These are phyloP conservation scores for Hyposoter didymator DNA, from an alignment of 2,888 invertebrate species.

Conservation along the genomic window DNA sequence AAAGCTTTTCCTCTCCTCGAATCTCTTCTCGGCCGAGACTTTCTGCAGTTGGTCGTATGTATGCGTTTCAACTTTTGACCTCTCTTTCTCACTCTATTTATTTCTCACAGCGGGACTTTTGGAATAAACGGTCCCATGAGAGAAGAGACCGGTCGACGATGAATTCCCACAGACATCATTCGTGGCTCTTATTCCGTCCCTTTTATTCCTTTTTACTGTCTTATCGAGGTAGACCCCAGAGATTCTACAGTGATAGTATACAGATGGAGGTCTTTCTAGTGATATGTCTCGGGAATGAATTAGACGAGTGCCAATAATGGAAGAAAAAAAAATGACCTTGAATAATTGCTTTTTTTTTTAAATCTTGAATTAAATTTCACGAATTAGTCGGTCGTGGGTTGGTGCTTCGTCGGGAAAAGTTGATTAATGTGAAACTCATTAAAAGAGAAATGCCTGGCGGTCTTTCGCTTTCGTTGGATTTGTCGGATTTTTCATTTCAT, in stretches of 20 bases:
- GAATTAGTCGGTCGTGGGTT: background rate
- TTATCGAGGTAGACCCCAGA: conserved; percentile 4
- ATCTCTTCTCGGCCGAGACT: conserved; percentile 3
- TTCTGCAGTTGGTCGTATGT: conserved; percentile 20
- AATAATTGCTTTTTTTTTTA: background rate
- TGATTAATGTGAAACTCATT: background rate
- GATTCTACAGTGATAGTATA: background rate
- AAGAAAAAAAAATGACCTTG: background rate
- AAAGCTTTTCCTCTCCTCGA: background rate
- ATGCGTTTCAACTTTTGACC: conserved; percentile 63
- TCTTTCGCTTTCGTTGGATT: background rate
- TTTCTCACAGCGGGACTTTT: conserved; percentile 48
- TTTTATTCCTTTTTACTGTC: conserved; percentile 2
- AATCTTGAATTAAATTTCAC: background rate
- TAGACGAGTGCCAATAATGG: background rate
- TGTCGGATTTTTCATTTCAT: background rate
- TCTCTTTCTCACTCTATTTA: conserved; percentile 15
- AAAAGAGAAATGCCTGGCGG: background rate
- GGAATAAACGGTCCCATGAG: conserved; percentile 65
- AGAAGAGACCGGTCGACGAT: conserved; percentile 30
- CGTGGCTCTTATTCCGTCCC: conserved; percentile 12
- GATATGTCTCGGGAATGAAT: background rate
- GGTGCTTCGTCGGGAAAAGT: background rate
- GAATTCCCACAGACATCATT: conserved; percentile 51
- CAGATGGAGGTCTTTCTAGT: too few species aligned